phyloP scores from a whole-genome alignment of 1,140 invertebrate genomes.

The Penaeus chinensis region DNA sequence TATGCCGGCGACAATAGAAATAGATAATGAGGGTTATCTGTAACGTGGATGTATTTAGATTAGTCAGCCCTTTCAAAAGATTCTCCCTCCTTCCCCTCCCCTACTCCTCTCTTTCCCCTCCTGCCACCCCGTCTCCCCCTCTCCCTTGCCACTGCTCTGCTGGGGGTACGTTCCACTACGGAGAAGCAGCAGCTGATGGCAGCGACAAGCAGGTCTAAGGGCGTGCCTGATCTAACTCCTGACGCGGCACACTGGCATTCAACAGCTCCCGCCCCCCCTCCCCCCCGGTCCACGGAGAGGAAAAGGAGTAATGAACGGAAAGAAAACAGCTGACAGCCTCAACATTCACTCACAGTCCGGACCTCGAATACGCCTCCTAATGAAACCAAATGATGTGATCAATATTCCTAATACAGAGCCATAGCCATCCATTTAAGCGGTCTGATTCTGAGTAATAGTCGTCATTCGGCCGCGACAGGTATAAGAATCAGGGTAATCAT shows the following conservation, averaged over 20 bases:
- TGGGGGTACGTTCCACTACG: no score
- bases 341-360: slow-evolving; percentile 50
- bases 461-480: slow-evolving; percentile 56
- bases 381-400: slow-evolving; percentile 60
- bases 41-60: no score
- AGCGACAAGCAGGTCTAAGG: slow-evolving; percentile 10
- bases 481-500: slow-evolving; percentile 60
- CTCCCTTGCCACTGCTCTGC: no score
- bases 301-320: slow-evolving; percentile 50
- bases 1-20: no score
- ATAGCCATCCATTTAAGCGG: slow-evolving; percentile 58
- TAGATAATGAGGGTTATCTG: no score
- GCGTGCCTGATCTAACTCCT: slow-evolving; percentile 23
- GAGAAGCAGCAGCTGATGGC: no score
- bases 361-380: slow-evolving; percentile 56
- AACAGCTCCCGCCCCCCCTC: not conserved
- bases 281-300: not conserved
- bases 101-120: no score
- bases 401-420: slow-evolving; percentile 61
- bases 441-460: slow-evolving; percentile 59
- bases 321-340: slow-evolving; percentile 48
- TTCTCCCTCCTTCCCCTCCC: no score
- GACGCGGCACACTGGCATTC: slow-evolving; percentile 16
- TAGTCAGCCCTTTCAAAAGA: no score
- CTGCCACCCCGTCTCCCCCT: no score